Conservation (phyloP, 2,113 vertebrate genomes). For the Rhegmatorhina hoffmannsi region DNA sequence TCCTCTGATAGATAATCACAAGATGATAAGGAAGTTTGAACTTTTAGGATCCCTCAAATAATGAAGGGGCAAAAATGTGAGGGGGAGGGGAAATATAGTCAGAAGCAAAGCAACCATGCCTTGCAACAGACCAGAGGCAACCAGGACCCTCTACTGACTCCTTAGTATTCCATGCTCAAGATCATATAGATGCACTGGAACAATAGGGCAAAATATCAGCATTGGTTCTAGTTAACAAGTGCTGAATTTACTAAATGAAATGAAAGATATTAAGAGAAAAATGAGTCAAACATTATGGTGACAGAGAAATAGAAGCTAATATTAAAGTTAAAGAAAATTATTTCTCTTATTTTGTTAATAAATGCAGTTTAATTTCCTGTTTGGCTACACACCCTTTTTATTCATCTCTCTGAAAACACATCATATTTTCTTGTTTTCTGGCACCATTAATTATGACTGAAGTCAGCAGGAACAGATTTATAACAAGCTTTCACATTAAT, state of each 20-base stretch:
- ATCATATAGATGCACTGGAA: not conserved
- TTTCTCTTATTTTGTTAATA: not conserved
- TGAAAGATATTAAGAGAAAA: not conserved
- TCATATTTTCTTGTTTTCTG: conserved; percentile 18
- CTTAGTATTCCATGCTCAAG: not conserved
- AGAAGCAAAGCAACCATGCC: not conserved
- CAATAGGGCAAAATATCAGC: not conserved
- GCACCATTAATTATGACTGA: not conserved
- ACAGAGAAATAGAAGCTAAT: not conserved
- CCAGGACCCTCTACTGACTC: not conserved
- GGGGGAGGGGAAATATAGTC: not conserved
- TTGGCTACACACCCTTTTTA: not conserved
- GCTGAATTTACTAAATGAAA: not conserved
- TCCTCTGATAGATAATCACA: not conserved
- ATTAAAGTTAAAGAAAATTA: not conserved
- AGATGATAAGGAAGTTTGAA: not conserved
- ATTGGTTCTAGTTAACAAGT: not conserved
- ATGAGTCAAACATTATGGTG: not conserved
- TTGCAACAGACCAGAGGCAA: not conserved
- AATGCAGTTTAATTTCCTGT: not conserved
- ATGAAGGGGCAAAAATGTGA: not conserved
- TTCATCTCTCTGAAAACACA: not conserved
- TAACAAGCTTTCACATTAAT: conserved; percentile 2
- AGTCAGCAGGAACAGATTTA: conserved; percentile 20
- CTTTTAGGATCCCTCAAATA: not conserved